These are phyloP conservation scores for Tanypteryx hageni DNA, from an alignment of 2,888 invertebrate genomes.

Conservation along the genomic window DNA sequence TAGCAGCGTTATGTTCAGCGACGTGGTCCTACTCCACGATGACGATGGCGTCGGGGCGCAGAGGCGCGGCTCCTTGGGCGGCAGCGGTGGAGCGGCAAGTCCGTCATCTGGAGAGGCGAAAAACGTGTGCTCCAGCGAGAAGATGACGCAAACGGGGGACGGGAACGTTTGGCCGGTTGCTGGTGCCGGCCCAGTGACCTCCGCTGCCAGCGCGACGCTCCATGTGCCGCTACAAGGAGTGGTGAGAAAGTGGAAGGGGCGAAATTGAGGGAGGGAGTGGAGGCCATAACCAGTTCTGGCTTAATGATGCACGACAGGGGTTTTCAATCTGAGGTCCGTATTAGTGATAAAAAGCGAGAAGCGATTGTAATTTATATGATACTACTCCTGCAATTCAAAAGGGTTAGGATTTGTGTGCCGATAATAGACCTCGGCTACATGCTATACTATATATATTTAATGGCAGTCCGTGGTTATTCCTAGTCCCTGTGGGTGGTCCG, in stretches of 20 bases:
- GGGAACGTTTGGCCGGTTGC: slow-evolving; percentile 52
- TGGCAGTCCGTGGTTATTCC: no score
- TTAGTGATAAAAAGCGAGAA: no score
- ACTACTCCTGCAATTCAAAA: no score
- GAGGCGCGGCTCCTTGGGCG: slow-evolving; percentile 68
- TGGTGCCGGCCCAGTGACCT: background rate
- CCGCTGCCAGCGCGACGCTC: background rate
- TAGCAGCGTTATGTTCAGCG: slow-evolving; percentile 93
- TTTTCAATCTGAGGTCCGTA: no score
- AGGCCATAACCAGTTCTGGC: no score
- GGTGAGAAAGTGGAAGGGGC: background rate
- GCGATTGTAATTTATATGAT: no score
- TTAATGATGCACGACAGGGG: no score
- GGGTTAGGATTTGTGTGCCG: no score
- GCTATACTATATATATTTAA: no score
- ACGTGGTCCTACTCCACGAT: slow-evolving; percentile 87
- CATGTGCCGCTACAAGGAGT: slow-evolving; percentile 45
- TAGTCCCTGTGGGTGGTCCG: no score
- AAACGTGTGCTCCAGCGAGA: slow-evolving; percentile 88
- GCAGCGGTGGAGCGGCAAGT: slow-evolving; percentile 66
- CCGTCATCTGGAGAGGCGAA: slow-evolving; percentile 71
- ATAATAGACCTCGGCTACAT: no score
- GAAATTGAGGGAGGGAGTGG: background rate
- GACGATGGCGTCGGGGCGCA: slow-evolving; percentile 73
- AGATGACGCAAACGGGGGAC: slow-evolving; percentile 90